Base-by-base conservation (phyloP, 2,113 vertebrate genomes). In the Indicator indicator region DNA sequence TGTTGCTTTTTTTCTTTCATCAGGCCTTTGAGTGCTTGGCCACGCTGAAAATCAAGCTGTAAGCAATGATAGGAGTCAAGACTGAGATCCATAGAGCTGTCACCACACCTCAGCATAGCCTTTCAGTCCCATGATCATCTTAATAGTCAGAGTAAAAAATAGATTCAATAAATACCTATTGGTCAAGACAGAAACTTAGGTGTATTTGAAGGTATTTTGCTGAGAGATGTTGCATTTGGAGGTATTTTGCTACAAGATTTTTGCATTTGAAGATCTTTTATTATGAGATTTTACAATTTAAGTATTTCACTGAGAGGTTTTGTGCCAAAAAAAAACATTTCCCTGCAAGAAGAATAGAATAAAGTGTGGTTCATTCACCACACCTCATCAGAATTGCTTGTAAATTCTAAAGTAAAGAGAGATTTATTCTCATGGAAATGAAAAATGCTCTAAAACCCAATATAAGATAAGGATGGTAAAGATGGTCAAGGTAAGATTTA, bases 1-100 rank as follows among this genome's bases (percentile, higher is more conserved):
- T 54, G n/a, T 32, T 69, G 10, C 62, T 55, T 92, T 95, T 94
- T 95, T 87, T 86, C 9, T 96, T 92, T 84, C 54, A 84, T 75
- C 56, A 55, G 27, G 0, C 1, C 28, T 90, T 9, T 86, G 40
- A 52, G 6, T 81, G 21, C 28, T 74, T 94, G 60, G 23, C 77
- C 38, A 83, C 48, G 6, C 20, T 56, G 52, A 91, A 79, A 94
- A 70, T 70, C 9, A 44, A 74, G 17, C 54, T 74, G 40, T 70
- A 88, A 91, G 50, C 2, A 40, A 54, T 52, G 68, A 71, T 9
- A 58, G 26, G 69, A 88, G 18, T 44, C 81, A 90, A 76, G 64
- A 74, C 42, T 48, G 33, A 70, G 55, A 86, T 59, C 26, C 23
- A 8, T 21, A 62, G 82, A 78, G 33, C 40, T 86, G 36, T 64